These are phyloP conservation scores for Rhineura floridana DNA, from an alignment of 2,113 vertebrate genomes.

Conservation along the genomic window DNA sequence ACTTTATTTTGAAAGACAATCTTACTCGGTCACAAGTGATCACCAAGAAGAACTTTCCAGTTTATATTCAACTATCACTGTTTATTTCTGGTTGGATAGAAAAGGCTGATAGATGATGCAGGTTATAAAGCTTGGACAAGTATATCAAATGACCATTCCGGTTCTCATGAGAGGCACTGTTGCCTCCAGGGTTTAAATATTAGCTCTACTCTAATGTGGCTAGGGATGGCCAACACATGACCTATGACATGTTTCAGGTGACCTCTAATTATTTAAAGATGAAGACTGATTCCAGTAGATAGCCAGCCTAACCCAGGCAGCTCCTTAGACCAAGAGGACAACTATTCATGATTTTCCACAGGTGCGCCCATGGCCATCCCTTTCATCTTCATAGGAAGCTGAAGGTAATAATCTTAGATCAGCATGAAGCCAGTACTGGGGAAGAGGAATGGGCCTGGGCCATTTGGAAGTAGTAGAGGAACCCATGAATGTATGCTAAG, in stretches of 20 bases:
- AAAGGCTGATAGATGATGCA: not conserved
- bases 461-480: not conserved
- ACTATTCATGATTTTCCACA: not conserved
- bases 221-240: not conserved
- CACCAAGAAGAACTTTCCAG: too few species aligned
- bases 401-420: not conserved
- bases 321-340: not conserved
- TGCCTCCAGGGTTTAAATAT: not conserved
- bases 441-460: not conserved
- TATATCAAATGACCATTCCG: not conserved
- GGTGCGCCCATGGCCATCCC: not conserved
- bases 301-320: not conserved
- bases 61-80: not conserved
- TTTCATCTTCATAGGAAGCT: not conserved
- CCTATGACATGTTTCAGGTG: not conserved
- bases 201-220: not conserved
- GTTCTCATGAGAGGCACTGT: not conserved
- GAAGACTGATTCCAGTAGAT: not conserved
- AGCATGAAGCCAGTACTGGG: not conserved
- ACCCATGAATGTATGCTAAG: not conserved
- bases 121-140: not conserved
- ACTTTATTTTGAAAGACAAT: too few species aligned
- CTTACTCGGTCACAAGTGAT: too few species aligned
- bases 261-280: not conserved
- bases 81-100: not conserved